Evolutionary conservation across 1,140 invertebrate genomes (phyloP), one percentile per base, ranked within the genome.

Genomic region (Dolichoris vasculosae): DNA sequence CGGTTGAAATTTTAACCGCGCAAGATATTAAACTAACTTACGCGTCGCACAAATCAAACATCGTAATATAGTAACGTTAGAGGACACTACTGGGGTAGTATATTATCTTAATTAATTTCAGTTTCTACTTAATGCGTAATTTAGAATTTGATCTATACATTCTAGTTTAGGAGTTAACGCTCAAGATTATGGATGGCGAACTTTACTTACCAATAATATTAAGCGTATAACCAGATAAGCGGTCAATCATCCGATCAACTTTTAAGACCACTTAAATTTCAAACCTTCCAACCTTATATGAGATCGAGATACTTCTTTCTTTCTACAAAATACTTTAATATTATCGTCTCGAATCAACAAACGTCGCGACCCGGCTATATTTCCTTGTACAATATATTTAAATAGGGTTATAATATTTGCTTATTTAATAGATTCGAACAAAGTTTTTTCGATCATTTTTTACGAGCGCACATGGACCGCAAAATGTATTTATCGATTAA

Each of bases 401-500:
- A n/a, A n/a, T n/a, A n/a, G n/a, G n/a, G 26, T 59, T 9, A 59
- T 0, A 59, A 26, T 23, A 26, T 13, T 26, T 13, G 4, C 13
- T 26, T 26, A 59, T 26, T 3, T 2, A 2, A 51, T 51, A 15
- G 15, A 17, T 9, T 13, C 2, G 20, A 51, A 51, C 11, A 51
- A 7, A 11, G 15, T 2, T 51, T 7, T 51, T 17, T 51, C 48
- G 15, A 17, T 51, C 48, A 17, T 2, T 17, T 17, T 8, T 51
- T 51, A 2, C 11, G 15, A 51, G 48, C 23, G 26, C 1, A 9
- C 26, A 35, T 35, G 20, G 40, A 73, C 15, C 9, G 75, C 4
- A 30, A 30, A 40, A 30, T 40, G 26, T 20, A 26, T 35, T 78
- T 51, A 73, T 84, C 78, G 40, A 77, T 67, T 64, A 78, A 77